A percentile compares a stretch with the other conserved stretches of the same genome.
Evolutionary conservation across 2,113 vertebrate species (phyloP).

Genomic region (Cephalopholis sonnerati): DNA sequence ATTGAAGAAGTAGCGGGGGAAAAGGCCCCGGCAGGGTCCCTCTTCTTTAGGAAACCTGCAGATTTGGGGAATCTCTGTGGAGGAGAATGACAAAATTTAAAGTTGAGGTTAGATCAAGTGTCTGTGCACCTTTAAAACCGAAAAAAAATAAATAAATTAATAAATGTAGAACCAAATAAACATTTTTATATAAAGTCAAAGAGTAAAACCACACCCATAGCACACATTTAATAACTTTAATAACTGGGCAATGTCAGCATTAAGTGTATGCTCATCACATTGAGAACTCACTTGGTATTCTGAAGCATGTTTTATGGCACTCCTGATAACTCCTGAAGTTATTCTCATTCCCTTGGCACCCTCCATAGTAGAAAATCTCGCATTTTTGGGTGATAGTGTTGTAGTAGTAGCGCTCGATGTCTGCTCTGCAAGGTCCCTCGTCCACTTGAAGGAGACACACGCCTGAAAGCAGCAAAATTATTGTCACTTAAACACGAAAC

Average conservation of each 20-base stretch:
- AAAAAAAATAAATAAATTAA: too few relatives aligned
- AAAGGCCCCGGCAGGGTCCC: constrained; percentile 81
- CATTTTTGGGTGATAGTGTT: constrained; percentile 89
- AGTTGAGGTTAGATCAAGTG: neutral
- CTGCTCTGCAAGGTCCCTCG: constrained; percentile 86
- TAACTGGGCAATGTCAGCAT: neutral
- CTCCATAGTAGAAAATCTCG: constrained; percentile 88
- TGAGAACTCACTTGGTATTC: constrained; percentile 89
- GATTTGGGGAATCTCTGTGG: constrained; percentile 88
- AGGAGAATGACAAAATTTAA: neutral
- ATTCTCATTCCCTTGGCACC: constrained; percentile 92
- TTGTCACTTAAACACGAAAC: neutral
- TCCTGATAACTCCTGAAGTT: constrained; percentile 86
- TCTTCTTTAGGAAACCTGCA: constrained; percentile 87
- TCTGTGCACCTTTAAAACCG: neutral
- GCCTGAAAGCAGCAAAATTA: constrained; percentile 56
- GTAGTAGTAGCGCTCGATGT: constrained; percentile 87
- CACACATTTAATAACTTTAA: neutral
- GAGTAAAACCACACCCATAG: neutral
- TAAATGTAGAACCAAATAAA: neutral
- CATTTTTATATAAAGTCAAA: neutral
- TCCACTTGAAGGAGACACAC: constrained; percentile 88
- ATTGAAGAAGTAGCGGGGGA: constrained; percentile 89
- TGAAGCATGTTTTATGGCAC: constrained; percentile 89
- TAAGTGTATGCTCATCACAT: neutral